Evolutionary conservation across 2,797 vertebrate genomes (phyloP), one percentile per base, ranked within the genome.

Genomic region (Cirrhinus mrigala): DNA sequence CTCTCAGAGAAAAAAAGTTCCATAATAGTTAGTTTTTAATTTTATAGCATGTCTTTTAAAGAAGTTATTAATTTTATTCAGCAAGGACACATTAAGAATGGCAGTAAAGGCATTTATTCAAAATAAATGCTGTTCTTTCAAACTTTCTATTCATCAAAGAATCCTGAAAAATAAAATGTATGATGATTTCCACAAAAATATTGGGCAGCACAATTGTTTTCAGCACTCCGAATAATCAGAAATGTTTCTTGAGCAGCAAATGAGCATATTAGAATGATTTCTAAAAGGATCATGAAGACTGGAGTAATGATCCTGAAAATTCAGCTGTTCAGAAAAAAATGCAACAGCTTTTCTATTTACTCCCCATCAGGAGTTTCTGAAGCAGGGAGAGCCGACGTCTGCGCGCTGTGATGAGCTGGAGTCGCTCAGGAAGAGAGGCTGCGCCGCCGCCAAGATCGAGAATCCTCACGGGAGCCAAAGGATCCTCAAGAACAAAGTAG

Each of bases 391-490:
- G 86, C 96, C 98, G 33, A 99, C 98, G 18, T 98, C 98, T 0
- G 97, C 97, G 3, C 96, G 98, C n/a, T 99, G 98, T 68, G 97
- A 99, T 86, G 97, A 98, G 54, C 93, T 99, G 56, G 95, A 96
- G 90, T 96, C 96, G 6, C 93, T 99, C 54, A 96, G 91, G 85
- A 96, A 95, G 81, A 98, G 96, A 88, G 95, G 95, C 0, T 99
- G 98, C 58, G 24, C 56, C 0, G 4, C 33, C 2, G 7, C 90
- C 46, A 87, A 77, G 62, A 88, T 98, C 22, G 97, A 99, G 92
- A 96, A 99, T 87, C 98, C 98, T 8, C 95, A 96, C 18, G 98
- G 98, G 7, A 88, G 56, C 52, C 93, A 94, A 56, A 33, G 0
- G 0, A 84, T 96, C 54, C 29, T 93, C 16, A 93, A 92, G 90